Evolutionary conservation across 2,113 vertebrate genomes (phyloP), one percentile per base, ranked within the genome.

Genomic region (Gallinago undulata): DNA sequence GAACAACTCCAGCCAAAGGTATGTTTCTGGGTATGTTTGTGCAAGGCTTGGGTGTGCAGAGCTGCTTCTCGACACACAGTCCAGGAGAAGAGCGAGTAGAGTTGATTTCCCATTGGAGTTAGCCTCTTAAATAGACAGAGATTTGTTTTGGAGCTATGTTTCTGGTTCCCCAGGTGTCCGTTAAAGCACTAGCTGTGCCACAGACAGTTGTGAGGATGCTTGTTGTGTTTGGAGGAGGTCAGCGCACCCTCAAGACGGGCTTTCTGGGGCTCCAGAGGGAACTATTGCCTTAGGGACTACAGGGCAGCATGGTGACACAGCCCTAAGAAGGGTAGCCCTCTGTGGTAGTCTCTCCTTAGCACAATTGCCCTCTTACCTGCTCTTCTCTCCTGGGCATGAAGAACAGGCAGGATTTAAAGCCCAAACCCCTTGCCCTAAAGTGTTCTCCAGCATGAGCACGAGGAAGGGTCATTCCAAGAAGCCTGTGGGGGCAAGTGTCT

Each of bases 1-100:
- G 99, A 97, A 98, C 97, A 57, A 97, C 98, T 60, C 99, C 99
- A 68, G 99, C 99, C 97, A 99, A 99, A 98, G 99, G 99, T 99
- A 97, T 62, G 33, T 57, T n/a, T 35, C 23, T 67, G 27, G 2
- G 35, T 27, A 47, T 19, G 17, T 28, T 31, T 56, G 16, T 9
- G 21, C 30, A 8, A 27, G 68, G 24, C 24, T 48, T 33, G 43
- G 13, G 10, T 28, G 28, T 45, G 24, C 35, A 37, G 64, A 31
- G n/a, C 63, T 67, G 33, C 25, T 60, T 37, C 62, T 59, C 47
- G 69, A 13, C 23, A 17, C 35, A 51, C 39, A 43, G 35, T 13
- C 35, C 11, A 30, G 83, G 57, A 79, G 37, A 22, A 5, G 13
- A 81, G 22, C 0, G 3, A 27, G 66, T 13, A 6, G 56, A 45